Base-by-base conservation (phyloP, 2,797 vertebrate genomes). In the Novumbra hubbsi region DNA sequence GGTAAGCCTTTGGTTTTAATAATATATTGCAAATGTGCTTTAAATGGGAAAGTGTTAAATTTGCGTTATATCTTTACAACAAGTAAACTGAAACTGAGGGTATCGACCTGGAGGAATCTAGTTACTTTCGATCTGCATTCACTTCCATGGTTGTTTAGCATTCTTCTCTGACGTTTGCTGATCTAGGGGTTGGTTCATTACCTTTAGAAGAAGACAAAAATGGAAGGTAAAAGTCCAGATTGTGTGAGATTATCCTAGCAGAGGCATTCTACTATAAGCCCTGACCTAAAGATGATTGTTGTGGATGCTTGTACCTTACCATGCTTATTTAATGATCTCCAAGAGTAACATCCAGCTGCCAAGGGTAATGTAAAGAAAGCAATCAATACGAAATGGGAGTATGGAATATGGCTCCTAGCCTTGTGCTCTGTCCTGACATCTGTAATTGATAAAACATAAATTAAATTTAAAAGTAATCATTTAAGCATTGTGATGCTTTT, bases 131-230 rank as follows among this genome's bases (percentile, higher is more conserved):
- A 45, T 21, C 55, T 28, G 65, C 21, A 12, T 9, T 45, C 19
- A 32, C 9, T 24, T 67, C 32, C 65, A 67, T 67, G 30, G 65
- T 21, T 38, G 12, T 24, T 19, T 41, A 1, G 15, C 14, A 41
- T 41, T 28, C 67, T 15, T 69, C 38, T 69, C 12, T 49, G 67
- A 32, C 24, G 1, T 64, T 28, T 8, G 12, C 32, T 28, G 62
- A 30, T 15, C 15, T 30, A 64, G 21, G 6, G 28, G 28, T 27
- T 70, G 27, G 14, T 19, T 48, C 15, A 70, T 30, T 50, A 70
- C 48, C 48, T 70, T 70, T 2, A 50, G 48, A 50, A 69, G 21
- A 68, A n/a, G 21, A 70, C 27, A 70, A 5, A 48, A 57, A 57
- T 57, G 8, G 2, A 21, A 57, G 1, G 19, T 27, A 30, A 32